Conservation (phyloP, 2,113 vertebrate species). For the Oncorhynchus clarkii region DNA sequence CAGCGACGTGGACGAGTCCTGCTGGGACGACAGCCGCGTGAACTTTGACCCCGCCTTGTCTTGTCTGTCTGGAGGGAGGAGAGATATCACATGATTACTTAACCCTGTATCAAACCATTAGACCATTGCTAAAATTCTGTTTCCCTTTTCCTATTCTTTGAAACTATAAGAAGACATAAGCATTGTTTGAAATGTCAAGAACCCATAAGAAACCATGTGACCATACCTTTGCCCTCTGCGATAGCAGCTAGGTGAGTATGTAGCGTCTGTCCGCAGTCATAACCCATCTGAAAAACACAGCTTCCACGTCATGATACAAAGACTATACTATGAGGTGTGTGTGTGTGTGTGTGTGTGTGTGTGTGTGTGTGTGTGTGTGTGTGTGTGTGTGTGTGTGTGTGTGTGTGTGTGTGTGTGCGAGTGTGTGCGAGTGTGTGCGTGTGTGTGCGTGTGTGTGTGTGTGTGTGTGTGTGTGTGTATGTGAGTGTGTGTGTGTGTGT, state of each 20-base stretch:
- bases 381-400: not conserved
- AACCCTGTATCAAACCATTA: no score
- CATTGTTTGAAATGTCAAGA: no score
- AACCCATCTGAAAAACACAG: no score
- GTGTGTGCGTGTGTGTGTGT: not conserved
- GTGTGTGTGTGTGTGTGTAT: not conserved
- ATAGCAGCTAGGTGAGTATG: not conserved
- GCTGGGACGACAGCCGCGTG: not conserved
- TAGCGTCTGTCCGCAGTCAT: no score
- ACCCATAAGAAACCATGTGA: not conserved
- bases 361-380: not conserved
- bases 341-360: not conserved
- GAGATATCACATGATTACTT: no score
- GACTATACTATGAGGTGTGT: not conserved
- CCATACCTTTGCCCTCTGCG: not conserved
- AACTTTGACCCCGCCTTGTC: constrained; percentile 7
- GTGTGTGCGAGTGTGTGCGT: not conserved
- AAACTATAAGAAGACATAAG: no score
- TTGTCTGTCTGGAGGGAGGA: not conserved
- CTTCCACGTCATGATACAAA: not conserved
- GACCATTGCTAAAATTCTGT: no score
- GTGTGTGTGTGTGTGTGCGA: not conserved
- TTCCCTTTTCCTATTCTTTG: no score
- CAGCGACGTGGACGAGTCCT: not conserved
- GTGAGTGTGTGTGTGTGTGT: no score